These are phyloP conservation scores for Atlantisia rogersi DNA, from an alignment of 2,113 vertebrate species.

Conservation along the genomic window DNA sequence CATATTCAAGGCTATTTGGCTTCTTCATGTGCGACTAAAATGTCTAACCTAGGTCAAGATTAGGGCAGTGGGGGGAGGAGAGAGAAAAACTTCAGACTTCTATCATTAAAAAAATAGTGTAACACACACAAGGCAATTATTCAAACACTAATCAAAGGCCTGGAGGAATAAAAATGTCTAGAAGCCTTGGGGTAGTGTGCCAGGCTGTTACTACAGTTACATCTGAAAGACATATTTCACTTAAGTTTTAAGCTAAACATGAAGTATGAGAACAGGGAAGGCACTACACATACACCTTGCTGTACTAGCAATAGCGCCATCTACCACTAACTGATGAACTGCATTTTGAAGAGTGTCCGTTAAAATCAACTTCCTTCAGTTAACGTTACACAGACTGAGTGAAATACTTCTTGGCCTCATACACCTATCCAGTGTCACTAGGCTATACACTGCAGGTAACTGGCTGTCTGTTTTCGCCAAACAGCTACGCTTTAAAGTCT, in stretches of 20 bases:
- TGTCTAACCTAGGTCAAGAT: background rate
- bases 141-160: background rate
- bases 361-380: background rate
- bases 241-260: background rate
- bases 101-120: background rate
- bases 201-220: background rate
- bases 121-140: background rate
- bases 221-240: background rate
- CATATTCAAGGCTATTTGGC: background rate
- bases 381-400: background rate
- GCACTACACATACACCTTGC: background rate
- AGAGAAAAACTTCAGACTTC: background rate
- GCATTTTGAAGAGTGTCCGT: background rate
- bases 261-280: background rate
- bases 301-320: background rate
- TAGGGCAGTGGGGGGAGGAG: background rate
- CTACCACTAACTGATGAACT: background rate
- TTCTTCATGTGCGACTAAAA: background rate
- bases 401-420: background rate
- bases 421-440: background rate
- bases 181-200: background rate
- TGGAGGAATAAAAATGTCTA: background rate
- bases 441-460: accelerated
- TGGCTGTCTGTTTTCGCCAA: background rate
- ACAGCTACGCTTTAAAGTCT: background rate